Evolutionary conservation across 1,140 invertebrate genomes (phyloP).

Genomic region (Olivierus martensii): DNA sequence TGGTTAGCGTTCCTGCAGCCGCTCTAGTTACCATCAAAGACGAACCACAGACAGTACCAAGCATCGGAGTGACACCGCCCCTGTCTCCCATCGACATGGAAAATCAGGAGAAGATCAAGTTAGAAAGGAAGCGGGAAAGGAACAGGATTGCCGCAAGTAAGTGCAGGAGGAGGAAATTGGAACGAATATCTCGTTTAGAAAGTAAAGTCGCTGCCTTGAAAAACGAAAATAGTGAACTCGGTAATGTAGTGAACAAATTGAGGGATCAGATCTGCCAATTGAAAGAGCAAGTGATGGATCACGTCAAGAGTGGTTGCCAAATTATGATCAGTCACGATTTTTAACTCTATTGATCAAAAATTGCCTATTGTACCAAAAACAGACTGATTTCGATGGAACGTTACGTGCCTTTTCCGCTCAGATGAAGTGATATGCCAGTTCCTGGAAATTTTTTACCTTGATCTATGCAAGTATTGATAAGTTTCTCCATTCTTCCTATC

Average conservation of each 20-base stretch:
- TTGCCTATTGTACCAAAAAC: too few relatives aligned
- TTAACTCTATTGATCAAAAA: too few relatives aligned
- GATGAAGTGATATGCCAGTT: too few relatives aligned
- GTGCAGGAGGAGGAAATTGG: constrained; percentile 84
- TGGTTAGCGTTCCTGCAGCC: neutral
- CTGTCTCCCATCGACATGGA: constrained; percentile 89
- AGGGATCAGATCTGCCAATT: constrained; percentile 79
- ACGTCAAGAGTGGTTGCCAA: constrained; percentile 79
- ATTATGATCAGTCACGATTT: constrained; percentile 24
- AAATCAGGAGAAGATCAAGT: constrained; percentile 82
- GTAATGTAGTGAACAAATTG: constrained; percentile 61
- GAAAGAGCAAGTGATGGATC: constrained; percentile 90
- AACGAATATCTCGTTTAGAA: constrained; percentile 84
- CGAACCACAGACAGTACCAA: constrained; percentile 68
- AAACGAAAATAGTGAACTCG: constrained; percentile 75
- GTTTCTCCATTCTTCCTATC: too few relatives aligned
- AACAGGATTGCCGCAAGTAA: constrained; percentile 96
- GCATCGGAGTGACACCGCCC: constrained; percentile 29
- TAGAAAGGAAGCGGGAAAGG: constrained; percentile 85
- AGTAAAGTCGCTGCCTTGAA: constrained; percentile 86
- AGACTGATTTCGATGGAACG: too few relatives aligned
- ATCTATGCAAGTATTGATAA: too few relatives aligned
- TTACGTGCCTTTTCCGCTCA: too few relatives aligned
- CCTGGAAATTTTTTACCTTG: too few relatives aligned
- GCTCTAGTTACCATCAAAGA: constrained; percentile 49